phyloP scores from a whole-genome alignment of 2,113 vertebrate genomes.

The Halcyon malimbica region DNA sequence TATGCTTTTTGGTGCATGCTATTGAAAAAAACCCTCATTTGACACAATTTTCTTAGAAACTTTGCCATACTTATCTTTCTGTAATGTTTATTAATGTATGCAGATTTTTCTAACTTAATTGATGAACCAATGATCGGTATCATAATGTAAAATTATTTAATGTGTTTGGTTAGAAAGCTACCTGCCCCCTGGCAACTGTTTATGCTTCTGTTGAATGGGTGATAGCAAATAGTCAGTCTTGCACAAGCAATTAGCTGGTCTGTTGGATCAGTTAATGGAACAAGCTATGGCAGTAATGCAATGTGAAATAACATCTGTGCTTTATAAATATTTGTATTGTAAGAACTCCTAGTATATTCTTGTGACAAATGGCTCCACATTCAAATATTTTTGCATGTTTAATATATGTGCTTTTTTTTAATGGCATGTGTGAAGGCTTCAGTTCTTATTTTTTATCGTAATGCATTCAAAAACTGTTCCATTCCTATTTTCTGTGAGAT shows the following conservation, averaged over 20 bases:
- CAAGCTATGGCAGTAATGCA: constrained; percentile 48
- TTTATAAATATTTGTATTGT: constrained; percentile 79
- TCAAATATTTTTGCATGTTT: constrained; percentile 29
- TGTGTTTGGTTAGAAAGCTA: neutral
- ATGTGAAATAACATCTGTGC: constrained; percentile 72
- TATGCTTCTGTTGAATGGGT: neutral
- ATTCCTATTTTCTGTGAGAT: neutral
- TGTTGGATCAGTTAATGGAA: constrained; percentile 73
- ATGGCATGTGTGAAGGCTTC: neutral
- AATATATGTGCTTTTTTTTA: neutral
- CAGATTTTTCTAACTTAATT: neutral
- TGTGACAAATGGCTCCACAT: constrained; percentile 14
- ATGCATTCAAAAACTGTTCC: neutral
- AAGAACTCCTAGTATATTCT: neutral
- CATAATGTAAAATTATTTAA: neutral
- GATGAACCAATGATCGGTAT: neutral
- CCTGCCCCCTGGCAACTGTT: accelerated
- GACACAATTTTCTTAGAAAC: neutral
- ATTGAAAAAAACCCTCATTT: neutral
- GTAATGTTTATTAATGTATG: neutral
- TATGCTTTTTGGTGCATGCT: neutral
- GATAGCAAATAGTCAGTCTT: constrained; percentile 18
- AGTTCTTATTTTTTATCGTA: neutral
- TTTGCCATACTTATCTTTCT: neutral
- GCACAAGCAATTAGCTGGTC: constrained; percentile 61